Evolutionary conservation across 53 echinoderm and acorn worm species (phyloP).

Genomic region (Holothuria scabra): DNA sequence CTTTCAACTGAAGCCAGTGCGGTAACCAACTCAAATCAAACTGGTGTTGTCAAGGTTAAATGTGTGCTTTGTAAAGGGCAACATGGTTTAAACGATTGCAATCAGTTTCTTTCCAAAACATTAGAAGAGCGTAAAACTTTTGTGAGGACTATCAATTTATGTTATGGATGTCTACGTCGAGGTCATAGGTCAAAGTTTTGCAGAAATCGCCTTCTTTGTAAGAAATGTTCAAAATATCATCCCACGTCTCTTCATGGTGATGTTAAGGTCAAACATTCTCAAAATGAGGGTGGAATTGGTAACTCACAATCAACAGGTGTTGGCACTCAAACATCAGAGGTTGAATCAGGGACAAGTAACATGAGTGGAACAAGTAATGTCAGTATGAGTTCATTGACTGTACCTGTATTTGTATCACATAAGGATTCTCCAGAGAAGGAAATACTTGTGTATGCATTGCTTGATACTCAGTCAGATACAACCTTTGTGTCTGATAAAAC

Average conservation of each 20-base stretch:
- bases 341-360: too few species aligned
- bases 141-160: slow-evolving; percentile 5
- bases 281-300: neutral
- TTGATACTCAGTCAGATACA: too few species aligned
- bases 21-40: neutral
- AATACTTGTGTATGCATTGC: slow-evolving; percentile 1
- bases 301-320: neutral
- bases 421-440: neutral
- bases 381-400: too few species aligned
- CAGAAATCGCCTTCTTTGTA: neutral
- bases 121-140: slow-evolving; percentile 1
- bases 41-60: too few species aligned
- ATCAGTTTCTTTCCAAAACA: slow-evolving; percentile 11
- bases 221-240: neutral
- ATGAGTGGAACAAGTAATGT: too few species aligned
- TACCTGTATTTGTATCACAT: neutral
- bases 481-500: neutral
- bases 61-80: slow-evolving; percentile 1
- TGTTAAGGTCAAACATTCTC: neutral
- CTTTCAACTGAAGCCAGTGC: neutral
- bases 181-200: slow-evolving; percentile 27
- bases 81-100: neutral
- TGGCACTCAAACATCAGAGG: too few species aligned
- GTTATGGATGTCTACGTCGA: slow-evolving; percentile 15
- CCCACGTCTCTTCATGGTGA: slow-evolving; percentile 25